Conservation (phyloP, 2,113 vertebrate genomes). For the Columba livia region DNA sequence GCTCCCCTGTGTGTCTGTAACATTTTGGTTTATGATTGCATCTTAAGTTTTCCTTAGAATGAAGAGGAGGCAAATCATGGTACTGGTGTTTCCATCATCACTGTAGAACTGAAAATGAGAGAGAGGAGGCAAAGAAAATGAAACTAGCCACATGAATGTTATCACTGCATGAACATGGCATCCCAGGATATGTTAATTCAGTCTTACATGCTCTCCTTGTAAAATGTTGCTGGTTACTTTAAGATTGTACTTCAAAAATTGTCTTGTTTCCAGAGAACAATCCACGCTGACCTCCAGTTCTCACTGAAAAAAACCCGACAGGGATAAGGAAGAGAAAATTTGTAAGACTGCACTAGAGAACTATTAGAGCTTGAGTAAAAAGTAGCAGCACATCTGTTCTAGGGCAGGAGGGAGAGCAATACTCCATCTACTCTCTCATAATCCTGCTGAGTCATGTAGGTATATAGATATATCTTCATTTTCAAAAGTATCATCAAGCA, state of each 20-base stretch:
- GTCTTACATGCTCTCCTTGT: neutral
- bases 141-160: rapidly evolving
- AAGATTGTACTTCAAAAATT: neutral
- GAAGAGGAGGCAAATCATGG: neutral
- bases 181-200: neutral
- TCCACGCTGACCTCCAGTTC: neutral
- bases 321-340: neutral
- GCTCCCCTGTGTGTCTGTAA: neutral
- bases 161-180: neutral
- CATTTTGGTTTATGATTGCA: neutral
- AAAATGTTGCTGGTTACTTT: neutral
- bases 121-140: neutral
- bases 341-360: neutral
- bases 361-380: neutral
- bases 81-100: neutral
- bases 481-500: neutral
- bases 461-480: neutral
- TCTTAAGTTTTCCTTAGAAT: neutral
- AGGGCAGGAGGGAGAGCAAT: neutral
- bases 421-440: neutral
- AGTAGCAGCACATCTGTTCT: neutral
- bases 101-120: neutral
- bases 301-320: neutral
- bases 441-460: neutral
- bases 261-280: neutral